Conservation (phyloP, 2,797 vertebrate genomes). For the Gambelia wislizenii region DNA sequence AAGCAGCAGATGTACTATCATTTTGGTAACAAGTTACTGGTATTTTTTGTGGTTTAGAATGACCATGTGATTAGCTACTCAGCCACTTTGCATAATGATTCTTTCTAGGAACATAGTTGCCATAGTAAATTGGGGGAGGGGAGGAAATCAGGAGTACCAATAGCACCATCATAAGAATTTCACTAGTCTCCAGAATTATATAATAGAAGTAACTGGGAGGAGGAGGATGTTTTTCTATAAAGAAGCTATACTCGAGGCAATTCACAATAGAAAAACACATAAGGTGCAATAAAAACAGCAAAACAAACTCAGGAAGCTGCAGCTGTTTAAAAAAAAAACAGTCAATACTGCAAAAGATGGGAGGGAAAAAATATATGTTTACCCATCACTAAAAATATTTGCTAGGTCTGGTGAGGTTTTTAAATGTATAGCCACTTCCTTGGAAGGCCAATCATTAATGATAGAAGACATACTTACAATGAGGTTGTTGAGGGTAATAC, state of each 20-base stretch:
- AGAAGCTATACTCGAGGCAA: not conserved
- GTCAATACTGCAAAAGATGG: not conserved
- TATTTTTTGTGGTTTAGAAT: not conserved
- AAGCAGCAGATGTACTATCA: not conserved
- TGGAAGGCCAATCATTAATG: not conserved
- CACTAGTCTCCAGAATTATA: too few relatives aligned
- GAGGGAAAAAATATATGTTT: not conserved
- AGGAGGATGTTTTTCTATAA: not conserved
- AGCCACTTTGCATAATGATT: not conserved
- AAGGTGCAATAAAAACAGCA: not conserved
- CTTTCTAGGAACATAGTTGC: not conserved
- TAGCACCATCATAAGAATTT: not conserved
- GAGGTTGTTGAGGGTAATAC: slow-evolving; percentile 66
- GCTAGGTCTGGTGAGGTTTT: not conserved
- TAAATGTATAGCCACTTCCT: not conserved
- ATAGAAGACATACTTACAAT: slow-evolving; percentile 68
- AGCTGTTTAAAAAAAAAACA: not conserved
- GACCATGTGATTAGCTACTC: not conserved
- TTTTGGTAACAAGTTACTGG: not conserved
- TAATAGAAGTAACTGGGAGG: too few relatives aligned
- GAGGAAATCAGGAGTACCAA: not conserved
- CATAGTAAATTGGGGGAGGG: not conserved
- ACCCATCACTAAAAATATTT: not conserved
- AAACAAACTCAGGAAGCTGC: not conserved
- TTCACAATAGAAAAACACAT: not conserved